Base-by-base conservation (phyloP, 2,113 vertebrate species). In the Petroica traversi region DNA sequence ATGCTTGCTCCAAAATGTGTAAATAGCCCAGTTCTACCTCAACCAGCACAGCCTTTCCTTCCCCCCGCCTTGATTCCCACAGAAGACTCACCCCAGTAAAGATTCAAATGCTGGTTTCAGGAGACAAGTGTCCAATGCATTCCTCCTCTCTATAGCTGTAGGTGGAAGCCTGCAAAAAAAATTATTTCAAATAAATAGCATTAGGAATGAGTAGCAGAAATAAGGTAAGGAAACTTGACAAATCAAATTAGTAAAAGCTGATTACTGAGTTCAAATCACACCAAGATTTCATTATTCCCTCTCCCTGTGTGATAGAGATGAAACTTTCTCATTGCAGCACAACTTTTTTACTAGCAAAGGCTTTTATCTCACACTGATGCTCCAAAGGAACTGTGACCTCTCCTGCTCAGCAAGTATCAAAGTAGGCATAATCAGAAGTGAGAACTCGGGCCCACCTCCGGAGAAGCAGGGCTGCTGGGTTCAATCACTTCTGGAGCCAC, bases 21-120 rank as follows among this genome's bases (percentile, higher is more conserved):
- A n/a, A 68, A 83, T 7, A 83, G 29, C 5, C 34, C 11, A 80
- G 20, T 64, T 90, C 38, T 83, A 61, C 41, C 19, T 54, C 78
- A 40, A 9, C 19, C 25, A 73, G 19, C 31, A 89, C 17, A 66
- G 28, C 12, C 54, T 45, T 49, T 59, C 20, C 55, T 71, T 57
- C 11, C 23, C 17, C 6, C 1, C 9, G n/a, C 10, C 10, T 7
- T 31, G 34, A 46, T 46, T 77, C 55, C 54, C 40, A 40, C 15
- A 52, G 19, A 94, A 79, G 29, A 95, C 97, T 95, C 83, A 97
- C 97, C 75, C 94, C 49, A 95, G 24, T 45, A 97, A 86, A 67
- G 95, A 78, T 36, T 92, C 91, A 95, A 95, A 83, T 9, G 89
- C 66, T 68, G 92, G 86, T 61, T 91, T 95, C 69, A 71, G 61